Evolutionary conservation across 2,888 invertebrate genomes (phyloP).

Genomic region (Drosophila antonietae): DNA sequence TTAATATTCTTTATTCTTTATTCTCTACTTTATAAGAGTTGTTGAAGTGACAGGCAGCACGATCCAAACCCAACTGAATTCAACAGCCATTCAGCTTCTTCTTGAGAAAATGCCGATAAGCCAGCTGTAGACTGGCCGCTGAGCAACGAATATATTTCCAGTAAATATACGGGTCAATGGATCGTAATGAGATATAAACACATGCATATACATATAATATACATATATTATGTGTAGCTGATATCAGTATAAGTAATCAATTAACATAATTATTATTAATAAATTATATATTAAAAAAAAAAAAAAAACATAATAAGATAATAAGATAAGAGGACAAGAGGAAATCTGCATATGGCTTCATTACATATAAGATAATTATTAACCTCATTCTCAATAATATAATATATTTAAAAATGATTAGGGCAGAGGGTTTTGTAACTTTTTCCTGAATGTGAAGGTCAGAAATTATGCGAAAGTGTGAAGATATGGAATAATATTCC

Average conservation of each 20-base stretch:
- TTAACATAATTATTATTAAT: background rate
- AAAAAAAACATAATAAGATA: background rate
- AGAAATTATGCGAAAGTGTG: too few species aligned
- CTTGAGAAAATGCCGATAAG: slow-evolving; percentile 21
- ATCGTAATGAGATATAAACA: background rate
- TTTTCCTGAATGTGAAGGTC: too few species aligned
- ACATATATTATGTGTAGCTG: background rate
- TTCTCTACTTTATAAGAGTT: background rate
- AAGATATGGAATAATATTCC: too few species aligned
- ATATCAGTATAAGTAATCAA: background rate
- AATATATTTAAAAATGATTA: background rate
- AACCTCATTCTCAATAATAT: background rate
- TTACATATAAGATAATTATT: background rate
- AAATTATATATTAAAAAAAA: too few species aligned
- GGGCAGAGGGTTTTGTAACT: too few species aligned
- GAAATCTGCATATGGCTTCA: background rate
- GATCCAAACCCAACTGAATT: slow-evolving; percentile 36
- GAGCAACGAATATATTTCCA: slow-evolving; percentile 6
- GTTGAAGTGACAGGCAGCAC: slow-evolving; percentile 12
- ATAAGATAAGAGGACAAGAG: background rate
- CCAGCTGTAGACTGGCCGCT: background rate
- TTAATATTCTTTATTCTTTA: background rate
- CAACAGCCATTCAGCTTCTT: slow-evolving; percentile 1
- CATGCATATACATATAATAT: background rate
- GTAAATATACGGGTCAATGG: slow-evolving; percentile 17